Evolutionary conservation across 1,140 invertebrate species (phyloP).

Genomic region (Diabrotica virgifera): DNA sequence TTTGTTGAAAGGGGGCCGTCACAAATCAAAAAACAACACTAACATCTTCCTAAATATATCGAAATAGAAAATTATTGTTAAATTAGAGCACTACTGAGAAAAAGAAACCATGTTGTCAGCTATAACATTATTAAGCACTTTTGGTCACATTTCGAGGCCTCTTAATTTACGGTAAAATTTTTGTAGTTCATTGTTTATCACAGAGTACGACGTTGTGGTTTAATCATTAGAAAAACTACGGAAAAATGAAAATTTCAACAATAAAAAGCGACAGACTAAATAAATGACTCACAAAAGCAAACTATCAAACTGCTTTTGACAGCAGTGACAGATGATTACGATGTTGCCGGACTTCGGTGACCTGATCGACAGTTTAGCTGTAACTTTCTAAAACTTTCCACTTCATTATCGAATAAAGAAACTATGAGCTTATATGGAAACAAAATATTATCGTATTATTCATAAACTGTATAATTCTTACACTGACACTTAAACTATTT

Average conservation of each 20-base stretch:
- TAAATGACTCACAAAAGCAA: slow-evolving; percentile 1
- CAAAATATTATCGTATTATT: too few relatives aligned
- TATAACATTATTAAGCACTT: neutral
- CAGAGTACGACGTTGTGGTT: neutral
- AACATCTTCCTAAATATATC: slow-evolving; percentile 5
- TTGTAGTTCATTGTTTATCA: neutral
- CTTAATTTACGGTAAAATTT: neutral
- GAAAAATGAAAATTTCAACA: neutral
- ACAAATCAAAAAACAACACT: slow-evolving; percentile 12
- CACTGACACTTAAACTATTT: too few relatives aligned
- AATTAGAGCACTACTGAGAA: slow-evolving; percentile 7
- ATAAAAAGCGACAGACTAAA: neutral
- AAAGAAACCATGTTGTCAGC: slow-evolving; percentile 10
- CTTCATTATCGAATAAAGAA: too few relatives aligned
- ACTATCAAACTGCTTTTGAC: neutral
- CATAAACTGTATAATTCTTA: too few relatives aligned
- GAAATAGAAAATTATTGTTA: slow-evolving; percentile 5
- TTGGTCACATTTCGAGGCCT: neutral
- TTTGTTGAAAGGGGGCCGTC: neutral
- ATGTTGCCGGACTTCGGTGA: too few relatives aligned
- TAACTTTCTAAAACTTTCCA: too few relatives aligned
- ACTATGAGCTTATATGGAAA: too few relatives aligned
- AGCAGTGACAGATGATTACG: neutral
- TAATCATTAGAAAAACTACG: neutral
- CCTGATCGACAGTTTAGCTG: too few relatives aligned